Base-by-base conservation (phyloP, 1,140 invertebrate species). In the Drosophila paulistorum region DNA sequence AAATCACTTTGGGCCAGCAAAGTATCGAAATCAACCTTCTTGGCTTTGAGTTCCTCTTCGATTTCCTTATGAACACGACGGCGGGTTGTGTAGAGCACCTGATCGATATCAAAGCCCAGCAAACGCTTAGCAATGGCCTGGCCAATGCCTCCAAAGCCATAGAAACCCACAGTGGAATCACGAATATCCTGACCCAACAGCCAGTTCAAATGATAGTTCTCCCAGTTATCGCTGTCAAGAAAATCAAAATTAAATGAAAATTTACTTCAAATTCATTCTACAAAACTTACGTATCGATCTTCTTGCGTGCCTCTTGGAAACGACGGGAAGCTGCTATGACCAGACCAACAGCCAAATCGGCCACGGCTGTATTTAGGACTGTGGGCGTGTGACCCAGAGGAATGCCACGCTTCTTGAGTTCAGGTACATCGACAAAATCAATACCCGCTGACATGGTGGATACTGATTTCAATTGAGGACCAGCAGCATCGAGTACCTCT, bases 391-490 rank as follows among this genome's bases (percentile, higher is more conserved):
- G 97, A 2, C 98, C 98, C 68, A 97, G 93, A 68, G 93, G 94
- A 51, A 97, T 95, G 33, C 94, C 94, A 76, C 95, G 93, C 48
- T 93, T 93, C 90, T 95, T 96, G 20, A 96, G 93, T 89, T 95
- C 95, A 1, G 92, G 77, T 2, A 97, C 78, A 91, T 97, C 95
- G 41, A 98, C 94, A 86, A 96, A 96, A 85, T 97, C 96, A 84
- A 95, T 94, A 59, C 91, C 98, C 10, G 98, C 98, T 1, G 98
- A 98, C 94, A 98, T 97, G 5, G 98, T 98, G 0, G 95, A 95
- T 26, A 99, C 94, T 1, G 98, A 96, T 93, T 97, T 97, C 55
- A 98, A 91, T 54, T 95, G 93, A 7, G 95, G 92, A 35, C 97
- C 97, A 91, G 94, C 93, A 0, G 93, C 92, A 78, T 96, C 93